A percentile compares a stretch with the other conserved stretches of the same genome.
Evolutionary conservation across 2,888 invertebrate genomes (phyloP).

Genomic region (Diabrotica balteata): DNA sequence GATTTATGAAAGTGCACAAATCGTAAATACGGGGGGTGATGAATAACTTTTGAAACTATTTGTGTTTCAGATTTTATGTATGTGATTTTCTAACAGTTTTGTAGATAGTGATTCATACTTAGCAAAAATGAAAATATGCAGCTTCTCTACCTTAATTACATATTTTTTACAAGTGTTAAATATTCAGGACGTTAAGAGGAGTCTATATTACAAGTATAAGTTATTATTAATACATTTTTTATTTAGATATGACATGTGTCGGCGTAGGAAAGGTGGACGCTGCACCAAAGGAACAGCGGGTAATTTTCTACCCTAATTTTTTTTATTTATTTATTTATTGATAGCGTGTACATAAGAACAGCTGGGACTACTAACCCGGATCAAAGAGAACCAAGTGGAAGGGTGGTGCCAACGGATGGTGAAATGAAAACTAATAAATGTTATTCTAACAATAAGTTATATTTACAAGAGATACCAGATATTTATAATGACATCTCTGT

Average conservation of each 20-base stretch:
- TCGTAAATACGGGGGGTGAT: no score
- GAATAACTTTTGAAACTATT: no score
- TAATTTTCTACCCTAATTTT: constrained; percentile 63
- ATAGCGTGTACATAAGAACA: constrained; percentile 37
- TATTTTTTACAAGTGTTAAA: no score
- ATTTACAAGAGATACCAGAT: constrained; percentile 11
- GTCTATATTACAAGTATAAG: no score
- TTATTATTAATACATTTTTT: constrained; percentile 23
- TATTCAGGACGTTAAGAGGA: no score
- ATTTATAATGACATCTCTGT: background rate
- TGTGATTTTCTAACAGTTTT: no score
- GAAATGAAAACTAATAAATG: constrained; percentile 31
- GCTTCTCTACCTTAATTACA: no score
- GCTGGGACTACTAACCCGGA: constrained; percentile 39
- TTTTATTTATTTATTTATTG: constrained; percentile 24
- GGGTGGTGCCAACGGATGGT: constrained; percentile 24
- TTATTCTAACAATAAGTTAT: constrained; percentile 18
- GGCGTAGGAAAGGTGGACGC: constrained; percentile 94
- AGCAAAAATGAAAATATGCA: no score
- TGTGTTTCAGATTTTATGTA: no score
- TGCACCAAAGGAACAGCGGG: constrained; percentile 98
- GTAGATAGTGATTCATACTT: no score
- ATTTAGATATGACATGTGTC: constrained; percentile 96
- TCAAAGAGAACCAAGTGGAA: constrained; percentile 22
- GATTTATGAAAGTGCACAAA: no score